Conservation (phyloP, 2,888 invertebrate species). For the Teleogryllus oceanicus region DNA sequence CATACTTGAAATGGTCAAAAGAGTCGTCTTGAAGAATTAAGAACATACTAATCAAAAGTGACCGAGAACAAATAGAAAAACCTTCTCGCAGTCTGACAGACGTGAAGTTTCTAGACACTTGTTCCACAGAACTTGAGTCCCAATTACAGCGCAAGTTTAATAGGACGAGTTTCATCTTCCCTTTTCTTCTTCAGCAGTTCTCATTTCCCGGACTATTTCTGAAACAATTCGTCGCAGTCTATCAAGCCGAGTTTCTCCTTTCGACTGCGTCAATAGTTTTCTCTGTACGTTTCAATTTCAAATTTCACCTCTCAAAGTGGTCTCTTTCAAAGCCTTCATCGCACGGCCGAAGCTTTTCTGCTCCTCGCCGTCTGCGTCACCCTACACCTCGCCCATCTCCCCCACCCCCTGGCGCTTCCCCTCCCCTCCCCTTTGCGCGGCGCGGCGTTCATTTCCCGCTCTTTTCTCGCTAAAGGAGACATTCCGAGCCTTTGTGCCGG, state of each 20-base stretch:
- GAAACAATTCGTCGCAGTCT: too few species aligned
- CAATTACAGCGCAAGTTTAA: too few species aligned
- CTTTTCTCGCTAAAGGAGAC: conserved; percentile 6
- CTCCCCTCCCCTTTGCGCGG: background rate
- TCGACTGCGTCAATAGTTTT: background rate
- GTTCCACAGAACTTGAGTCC: too few species aligned
- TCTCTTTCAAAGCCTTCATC: background rate
- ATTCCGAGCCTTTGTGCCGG: background rate
- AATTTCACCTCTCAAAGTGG: conserved; percentile 9
- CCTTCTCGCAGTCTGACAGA: too few species aligned
- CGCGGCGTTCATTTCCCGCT: background rate
- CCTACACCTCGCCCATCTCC: background rate
- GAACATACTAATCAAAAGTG: too few species aligned
- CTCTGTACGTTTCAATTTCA: conserved; percentile 8
- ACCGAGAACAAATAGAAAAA: too few species aligned
- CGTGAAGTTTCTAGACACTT: too few species aligned
- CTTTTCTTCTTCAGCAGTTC: too few species aligned
- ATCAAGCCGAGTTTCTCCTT: background rate
- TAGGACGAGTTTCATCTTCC: too few species aligned
- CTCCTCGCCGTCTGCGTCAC: background rate
- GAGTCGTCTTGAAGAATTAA: too few species aligned
- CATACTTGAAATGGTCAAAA: too few species aligned
- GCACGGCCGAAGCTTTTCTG: background rate
- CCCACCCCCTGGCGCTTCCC: background rate
- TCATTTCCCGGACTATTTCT: too few species aligned